These are phyloP conservation scores for Porites rus DNA, from an alignment of 92 coral and sea anemone genomes.

Conservation along the genomic window DNA sequence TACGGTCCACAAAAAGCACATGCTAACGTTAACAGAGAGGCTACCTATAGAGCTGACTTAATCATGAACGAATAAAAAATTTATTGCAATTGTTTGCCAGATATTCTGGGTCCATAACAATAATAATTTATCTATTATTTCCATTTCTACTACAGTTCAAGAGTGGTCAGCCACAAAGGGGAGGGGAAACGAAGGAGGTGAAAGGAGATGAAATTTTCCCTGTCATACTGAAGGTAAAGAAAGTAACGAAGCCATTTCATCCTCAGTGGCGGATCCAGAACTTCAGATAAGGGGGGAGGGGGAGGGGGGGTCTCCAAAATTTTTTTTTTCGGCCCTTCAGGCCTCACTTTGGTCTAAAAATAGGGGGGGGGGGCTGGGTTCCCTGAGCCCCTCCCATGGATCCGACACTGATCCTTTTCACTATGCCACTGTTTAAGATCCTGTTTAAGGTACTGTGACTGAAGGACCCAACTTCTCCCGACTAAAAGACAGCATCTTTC, in stretches of 20 bases:
- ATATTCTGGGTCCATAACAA: slow-evolving; percentile 47
- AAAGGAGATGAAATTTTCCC: neutral
- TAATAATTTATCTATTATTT: slow-evolving; percentile 49
- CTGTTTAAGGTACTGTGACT: too few species aligned
- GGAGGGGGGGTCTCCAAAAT: too few species aligned
- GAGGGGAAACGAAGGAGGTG: slow-evolving; percentile 1
- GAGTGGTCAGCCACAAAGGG: slow-evolving; percentile 44
- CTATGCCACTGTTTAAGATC: too few species aligned
- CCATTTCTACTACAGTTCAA: slow-evolving; percentile 41
- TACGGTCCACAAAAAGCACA: neutral
- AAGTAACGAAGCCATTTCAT: neutral
- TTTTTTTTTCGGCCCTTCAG: too few species aligned
- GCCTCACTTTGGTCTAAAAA: too few species aligned
- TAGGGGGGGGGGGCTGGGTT: too few species aligned
- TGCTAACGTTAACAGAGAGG: slow-evolving; percentile 13
- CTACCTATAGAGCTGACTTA: slow-evolving; percentile 43
- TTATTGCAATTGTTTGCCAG: slow-evolving; percentile 50
- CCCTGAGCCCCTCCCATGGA: too few species aligned
- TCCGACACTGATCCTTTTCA: too few species aligned
- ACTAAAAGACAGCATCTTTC: too few species aligned
- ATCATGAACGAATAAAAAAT: slow-evolving; percentile 57
- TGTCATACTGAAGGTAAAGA: neutral
- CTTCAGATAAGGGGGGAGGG: too few species aligned
- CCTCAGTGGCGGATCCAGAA: too few species aligned
- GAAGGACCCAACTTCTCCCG: too few species aligned